phyloP scores from a whole-genome alignment of 1,140 invertebrate species.

The Megalopta genalis region DNA sequence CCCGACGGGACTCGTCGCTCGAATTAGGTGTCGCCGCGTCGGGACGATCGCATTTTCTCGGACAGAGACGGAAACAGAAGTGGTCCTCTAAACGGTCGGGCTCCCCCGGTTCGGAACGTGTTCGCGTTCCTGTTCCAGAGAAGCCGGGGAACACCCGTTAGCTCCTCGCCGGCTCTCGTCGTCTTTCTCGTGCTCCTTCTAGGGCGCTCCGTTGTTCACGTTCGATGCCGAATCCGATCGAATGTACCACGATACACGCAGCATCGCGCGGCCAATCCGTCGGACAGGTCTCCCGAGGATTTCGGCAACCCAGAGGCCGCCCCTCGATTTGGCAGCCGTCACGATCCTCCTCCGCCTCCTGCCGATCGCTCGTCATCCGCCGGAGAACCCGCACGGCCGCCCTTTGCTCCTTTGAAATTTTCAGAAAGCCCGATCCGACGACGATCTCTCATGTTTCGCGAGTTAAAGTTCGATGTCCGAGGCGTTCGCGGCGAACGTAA shows the following conservation, averaged over 20 bases:
- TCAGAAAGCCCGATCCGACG: too few relatives aligned
- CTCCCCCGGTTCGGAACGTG: too few relatives aligned
- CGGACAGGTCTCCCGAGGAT: constrained; percentile 13
- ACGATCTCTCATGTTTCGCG: too few relatives aligned
- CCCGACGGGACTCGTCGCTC: neutral
- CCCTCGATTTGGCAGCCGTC: constrained; percentile 12
- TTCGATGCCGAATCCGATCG: neutral
- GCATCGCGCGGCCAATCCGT: constrained; percentile 2
- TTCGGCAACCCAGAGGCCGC: neutral
- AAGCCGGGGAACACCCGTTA: neutral
- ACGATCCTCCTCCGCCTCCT: constrained; percentile 1
- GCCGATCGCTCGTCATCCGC: constrained; percentile 17
- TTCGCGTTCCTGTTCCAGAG: too few relatives aligned
- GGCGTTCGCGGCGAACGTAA: too few relatives aligned
- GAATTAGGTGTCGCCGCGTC: neutral
- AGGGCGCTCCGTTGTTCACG: too few relatives aligned
- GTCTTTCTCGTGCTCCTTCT: neutral
- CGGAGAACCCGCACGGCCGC: neutral
- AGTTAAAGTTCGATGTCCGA: too few relatives aligned
- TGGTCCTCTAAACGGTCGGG: too few relatives aligned
- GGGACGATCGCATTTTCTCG: constrained; percentile 9
- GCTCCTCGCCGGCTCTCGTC: neutral
- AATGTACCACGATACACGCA: constrained; percentile 1
- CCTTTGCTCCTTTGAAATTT: too few relatives aligned
- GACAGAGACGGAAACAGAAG: too few relatives aligned